Base-by-base conservation (phyloP, 2,113 vertebrate genomes). In the Oenanthe melanoleuca region DNA sequence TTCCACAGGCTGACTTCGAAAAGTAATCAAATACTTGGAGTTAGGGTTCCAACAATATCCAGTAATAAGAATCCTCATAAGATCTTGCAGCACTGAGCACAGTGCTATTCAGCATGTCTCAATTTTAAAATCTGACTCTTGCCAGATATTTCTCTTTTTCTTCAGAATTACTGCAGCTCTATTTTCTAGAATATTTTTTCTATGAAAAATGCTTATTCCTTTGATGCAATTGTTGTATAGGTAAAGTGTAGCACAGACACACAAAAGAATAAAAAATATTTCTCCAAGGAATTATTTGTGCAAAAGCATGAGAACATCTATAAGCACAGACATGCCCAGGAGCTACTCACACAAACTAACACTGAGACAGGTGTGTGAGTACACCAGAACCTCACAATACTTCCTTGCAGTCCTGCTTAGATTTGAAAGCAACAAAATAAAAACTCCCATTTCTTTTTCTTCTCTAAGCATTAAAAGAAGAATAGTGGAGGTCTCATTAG, bases 401-500 rank as follows among this genome's bases (percentile, higher is more conserved):
- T 79, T 80, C 72, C 86, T 89, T 94, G 85, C 96, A 96, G 81
- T 94, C 52, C 38, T 57, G 67, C 38, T 77, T 72, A 86, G 26
- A 50, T 96, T 96, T 97, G 94, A 96, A 96, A 95, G 50, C 63
- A 90, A 66, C 59, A 88, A 97, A 98, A 95, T 71, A 95, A 96
- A 96, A 95, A 7, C 5, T 75, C 31, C 12, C 7, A 77, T 91
- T 97, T 87, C 84, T 96, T 95, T 97, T 92, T 95, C 88, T 96
- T 95, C 95, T 97, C 89, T 57, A 96, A 97, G 77, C 95, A 95
- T 83, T 96, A 89, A 86, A 97, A 97, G 94, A 95, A 95, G 80
- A 96, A 86, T 60, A 83, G 71, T 71, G 28, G 89, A 87, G 86
- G 60, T 91, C 96, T 98, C 95, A 97, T 97, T 98, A 97, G 91